Base-by-base conservation (phyloP, 1,140 invertebrate species). In the Colletes latitarsis region DNA sequence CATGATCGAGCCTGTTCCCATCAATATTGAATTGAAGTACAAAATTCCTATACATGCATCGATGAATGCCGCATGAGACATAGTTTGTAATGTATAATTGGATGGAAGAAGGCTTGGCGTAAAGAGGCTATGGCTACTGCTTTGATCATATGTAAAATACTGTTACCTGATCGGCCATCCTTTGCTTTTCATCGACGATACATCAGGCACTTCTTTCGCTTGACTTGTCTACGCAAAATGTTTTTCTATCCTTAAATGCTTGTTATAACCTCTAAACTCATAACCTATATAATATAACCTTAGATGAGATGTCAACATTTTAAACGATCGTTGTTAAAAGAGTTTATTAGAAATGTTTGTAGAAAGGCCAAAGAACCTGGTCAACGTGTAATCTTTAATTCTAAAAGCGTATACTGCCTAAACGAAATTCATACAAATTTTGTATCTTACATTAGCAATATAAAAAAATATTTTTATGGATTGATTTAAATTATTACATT, bases 201-300 rank as follows among this genome's bases (percentile, higher is more conserved):
- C 39, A 62, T 69, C 39, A 39, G 39, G 17, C 53, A 62, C 30
- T 71, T 55, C 14, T 30, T 57, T 69, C 49, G 60, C 14, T 57
- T 30, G 52, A 69, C 41, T 74, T 17, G 6, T 62, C 53, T 5
- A 17, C 17, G 14, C 17, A 30, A 52, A 67, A 81, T 19, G 46
- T 53, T 74, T 81, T 81, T 69, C 12, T 62, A 15, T 30, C 49
- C 17, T 0, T 43, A 81, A 63, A 81, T 55, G 19, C 21, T 70
- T 41, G 0, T 39, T 88, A 84, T 85, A 84, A 83, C 83, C 86
- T 89, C 71, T 78, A 76, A 73, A 68, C 53, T 79, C 89, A 92
- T 92, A 92, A 92, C 91, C 91, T 93, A 91, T 90, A 90, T 89
- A 90, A 88, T 91, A 91, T 92, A 92, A 92, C 90, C 90, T 92